A percentile compares a stretch with the other conserved stretches of the same genome.
Conservation (phyloP, 2,113 vertebrate species). For the Condylura cristata region DNA sequence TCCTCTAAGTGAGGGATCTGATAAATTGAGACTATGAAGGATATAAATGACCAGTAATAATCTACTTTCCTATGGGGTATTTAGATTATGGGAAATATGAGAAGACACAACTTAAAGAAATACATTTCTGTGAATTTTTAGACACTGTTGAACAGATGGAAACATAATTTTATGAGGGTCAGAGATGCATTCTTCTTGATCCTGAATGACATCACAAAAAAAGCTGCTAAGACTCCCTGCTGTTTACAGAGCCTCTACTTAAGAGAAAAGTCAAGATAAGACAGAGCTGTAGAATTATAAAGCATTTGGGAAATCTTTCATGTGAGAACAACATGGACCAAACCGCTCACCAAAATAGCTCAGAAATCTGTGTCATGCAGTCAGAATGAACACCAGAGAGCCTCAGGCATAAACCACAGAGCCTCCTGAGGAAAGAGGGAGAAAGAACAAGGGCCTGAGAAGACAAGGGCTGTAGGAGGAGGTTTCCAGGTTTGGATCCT, state of each 20-base stretch:
- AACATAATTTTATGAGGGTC: slow-evolving; percentile 10
- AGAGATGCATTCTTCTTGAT: slow-evolving; percentile 17
- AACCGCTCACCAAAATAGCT: background rate
- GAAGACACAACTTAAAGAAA: slow-evolving; percentile 18
- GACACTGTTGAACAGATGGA: background rate
- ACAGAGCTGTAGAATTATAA: background rate
- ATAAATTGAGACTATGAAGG: background rate
- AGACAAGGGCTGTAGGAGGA: background rate
- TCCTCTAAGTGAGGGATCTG: background rate
- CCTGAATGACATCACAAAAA: background rate
- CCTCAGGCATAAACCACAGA: background rate
- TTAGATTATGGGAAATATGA: background rate
- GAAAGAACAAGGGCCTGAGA: background rate
- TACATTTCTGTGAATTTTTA: background rate
- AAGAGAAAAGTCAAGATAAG: background rate
- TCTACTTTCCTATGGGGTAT: background rate
- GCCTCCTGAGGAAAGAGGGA: background rate
- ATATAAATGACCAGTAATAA: background rate
- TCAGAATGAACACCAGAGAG: background rate
- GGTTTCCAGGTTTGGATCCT: background rate
- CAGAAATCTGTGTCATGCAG: background rate
- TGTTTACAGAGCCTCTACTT: background rate
- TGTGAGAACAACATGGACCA: background rate
- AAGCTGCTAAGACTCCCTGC: background rate
- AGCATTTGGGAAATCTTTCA: background rate